A percentile compares a stretch with the other conserved stretches of the same genome.
Evolutionary conservation across 2,888 invertebrate species (phyloP).

Genomic region (Odontocolon sp.): DNA sequence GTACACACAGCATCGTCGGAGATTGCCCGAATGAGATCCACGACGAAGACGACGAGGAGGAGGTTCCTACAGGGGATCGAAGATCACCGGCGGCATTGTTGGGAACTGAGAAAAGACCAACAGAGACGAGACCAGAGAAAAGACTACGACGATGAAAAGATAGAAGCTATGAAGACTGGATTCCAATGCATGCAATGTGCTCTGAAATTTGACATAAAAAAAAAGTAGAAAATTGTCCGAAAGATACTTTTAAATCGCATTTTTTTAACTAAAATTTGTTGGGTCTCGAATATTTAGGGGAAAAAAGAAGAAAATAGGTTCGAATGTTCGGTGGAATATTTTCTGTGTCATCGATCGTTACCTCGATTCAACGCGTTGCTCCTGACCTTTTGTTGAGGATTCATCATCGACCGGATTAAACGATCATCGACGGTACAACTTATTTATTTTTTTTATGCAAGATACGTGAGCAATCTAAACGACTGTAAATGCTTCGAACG

Average conservation of each 20-base stretch:
- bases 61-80: conserved; percentile 62
- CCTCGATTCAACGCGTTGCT: conserved; percentile 52
- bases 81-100: conserved; percentile 68
- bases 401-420: conserved; percentile 64
- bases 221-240: no score
- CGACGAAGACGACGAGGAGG: conserved; percentile 35
- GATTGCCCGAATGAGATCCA: conserved; percentile 48
- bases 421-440: conserved; percentile 35
- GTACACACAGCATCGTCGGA: conserved; percentile 9
- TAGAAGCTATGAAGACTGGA: conserved; percentile 6
- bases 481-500: background rate
- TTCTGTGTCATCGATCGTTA: background rate
- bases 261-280: no score
- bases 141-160: conserved; percentile 22
- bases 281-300: no score
- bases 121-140: conserved; percentile 23
- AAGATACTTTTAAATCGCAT: no score
- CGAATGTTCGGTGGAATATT: no score
- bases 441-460: background rate
- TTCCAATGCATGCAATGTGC: no score
- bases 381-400: conserved; percentile 72
- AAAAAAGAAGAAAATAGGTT: no score
- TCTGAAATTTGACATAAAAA: no score
- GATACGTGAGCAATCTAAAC: conserved; percentile 17
- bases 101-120: conserved; percentile 39